phyloP scores from a whole-genome alignment of 1,140 invertebrate genomes.

The Ostrea denselamellosa region DNA sequence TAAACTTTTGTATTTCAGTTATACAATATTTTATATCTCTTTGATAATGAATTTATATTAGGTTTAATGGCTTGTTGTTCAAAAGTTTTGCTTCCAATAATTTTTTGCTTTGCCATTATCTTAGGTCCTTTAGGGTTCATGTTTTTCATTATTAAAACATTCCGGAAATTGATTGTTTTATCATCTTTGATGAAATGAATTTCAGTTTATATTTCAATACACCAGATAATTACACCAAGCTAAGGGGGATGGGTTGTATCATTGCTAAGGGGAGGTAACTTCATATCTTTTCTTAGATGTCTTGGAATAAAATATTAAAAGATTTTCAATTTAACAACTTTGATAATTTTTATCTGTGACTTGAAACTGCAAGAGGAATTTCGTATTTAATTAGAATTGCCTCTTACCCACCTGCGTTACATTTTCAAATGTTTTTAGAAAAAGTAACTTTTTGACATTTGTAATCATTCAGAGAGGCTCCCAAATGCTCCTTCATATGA shows the following conservation, averaged over 20 bases:
- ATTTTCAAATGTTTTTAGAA: background rate
- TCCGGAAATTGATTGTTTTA: slow-evolving; percentile 39
- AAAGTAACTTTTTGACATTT: background rate
- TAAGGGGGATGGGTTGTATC: background rate
- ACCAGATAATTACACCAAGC: slow-evolving; percentile 19
- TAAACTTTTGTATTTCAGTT: slow-evolving; percentile 39
- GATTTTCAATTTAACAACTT: background rate
- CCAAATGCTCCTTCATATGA: background rate
- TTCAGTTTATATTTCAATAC: slow-evolving; percentile 33
- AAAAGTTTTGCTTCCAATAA: slow-evolving; percentile 39
- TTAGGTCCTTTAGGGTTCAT: slow-evolving; percentile 29
- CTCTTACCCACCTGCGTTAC: background rate
- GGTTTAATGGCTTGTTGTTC: slow-evolving; percentile 37
- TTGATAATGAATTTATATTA: slow-evolving; percentile 36
- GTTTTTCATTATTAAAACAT: slow-evolving; percentile 39
- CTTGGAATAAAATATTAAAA: background rate
- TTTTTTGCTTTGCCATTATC: slow-evolving; percentile 30
- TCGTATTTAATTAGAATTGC: background rate
- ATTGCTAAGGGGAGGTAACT: slow-evolving; percentile 27
- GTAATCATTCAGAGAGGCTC: background rate
- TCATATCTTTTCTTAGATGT: slow-evolving; percentile 21
- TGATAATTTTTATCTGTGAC: background rate
- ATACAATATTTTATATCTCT: slow-evolving; percentile 39
- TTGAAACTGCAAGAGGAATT: background rate
- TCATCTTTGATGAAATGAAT: slow-evolving; percentile 38